These are phyloP conservation scores for Simalia tracyae DNA, from an alignment of 2,797 vertebrate species.

Conservation along the genomic window DNA sequence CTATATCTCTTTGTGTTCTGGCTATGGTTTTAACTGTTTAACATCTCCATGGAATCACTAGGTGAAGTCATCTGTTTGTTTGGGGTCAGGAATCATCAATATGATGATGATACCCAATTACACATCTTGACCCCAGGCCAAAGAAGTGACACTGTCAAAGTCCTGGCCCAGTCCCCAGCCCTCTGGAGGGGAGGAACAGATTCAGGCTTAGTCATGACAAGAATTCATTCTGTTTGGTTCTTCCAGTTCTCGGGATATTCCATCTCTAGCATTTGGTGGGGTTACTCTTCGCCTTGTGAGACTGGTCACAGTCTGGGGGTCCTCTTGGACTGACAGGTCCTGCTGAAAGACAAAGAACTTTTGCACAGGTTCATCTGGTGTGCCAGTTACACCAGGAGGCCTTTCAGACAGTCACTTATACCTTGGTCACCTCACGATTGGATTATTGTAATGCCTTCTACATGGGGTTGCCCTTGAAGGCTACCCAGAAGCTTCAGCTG, in stretches of 20 bases:
- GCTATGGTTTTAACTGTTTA: not conserved
- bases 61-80: not conserved
- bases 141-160: not conserved
- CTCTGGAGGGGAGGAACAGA: not conserved
- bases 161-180: not conserved
- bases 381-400: not conserved
- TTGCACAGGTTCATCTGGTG: not conserved
- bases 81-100: not conserved
- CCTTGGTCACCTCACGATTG: not conserved
- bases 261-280: not conserved
- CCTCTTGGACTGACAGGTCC: not conserved
- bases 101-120: no score
- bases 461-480: not conserved
- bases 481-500: not conserved
- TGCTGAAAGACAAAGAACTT: not conserved
- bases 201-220: not conserved
- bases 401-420: not conserved
- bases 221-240: not conserved
- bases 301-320: not conserved
- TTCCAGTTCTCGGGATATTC: not conserved
- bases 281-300: not conserved
- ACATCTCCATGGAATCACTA: not conserved
- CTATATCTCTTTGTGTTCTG: no score
- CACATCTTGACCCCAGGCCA: not conserved
- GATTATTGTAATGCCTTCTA: not conserved